These are phyloP conservation scores for Theristicus caerulescens DNA, from an alignment of 2,113 vertebrate species.

Conservation along the genomic window DNA sequence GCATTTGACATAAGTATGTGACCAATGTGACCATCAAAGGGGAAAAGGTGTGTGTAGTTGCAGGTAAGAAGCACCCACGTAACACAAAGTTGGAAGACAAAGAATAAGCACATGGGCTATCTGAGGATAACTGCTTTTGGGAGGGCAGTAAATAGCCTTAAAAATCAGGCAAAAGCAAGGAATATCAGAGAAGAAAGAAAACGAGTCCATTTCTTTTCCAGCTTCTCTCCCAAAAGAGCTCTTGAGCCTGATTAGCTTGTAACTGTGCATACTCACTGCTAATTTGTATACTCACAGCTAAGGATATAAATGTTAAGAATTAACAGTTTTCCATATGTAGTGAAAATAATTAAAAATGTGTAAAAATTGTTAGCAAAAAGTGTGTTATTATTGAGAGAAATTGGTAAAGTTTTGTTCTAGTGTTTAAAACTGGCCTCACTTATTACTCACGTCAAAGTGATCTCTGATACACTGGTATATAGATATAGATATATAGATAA, in stretches of 20 bases:
- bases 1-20: neutral
- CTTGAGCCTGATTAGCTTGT: neutral
- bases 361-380: neutral
- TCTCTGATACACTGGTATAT: neutral
- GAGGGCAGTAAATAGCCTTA: neutral
- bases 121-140: neutral
- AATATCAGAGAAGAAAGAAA: neutral
- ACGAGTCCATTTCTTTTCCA: neutral
- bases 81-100: neutral
- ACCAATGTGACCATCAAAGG: neutral
- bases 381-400: neutral
- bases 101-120: neutral
- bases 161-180: neutral
- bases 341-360: neutral
- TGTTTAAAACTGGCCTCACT: neutral
- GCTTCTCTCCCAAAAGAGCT: neutral
- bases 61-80: neutral
- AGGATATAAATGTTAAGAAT: neutral
- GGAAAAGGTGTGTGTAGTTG: neutral
- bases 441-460: neutral
- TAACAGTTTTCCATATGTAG: neutral
- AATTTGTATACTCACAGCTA: neutral
- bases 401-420: neutral
- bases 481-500: neutral
- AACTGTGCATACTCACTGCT: neutral